Base-by-base conservation (phyloP, 2,888 invertebrate genomes). In the Diabrotica balteata region DNA sequence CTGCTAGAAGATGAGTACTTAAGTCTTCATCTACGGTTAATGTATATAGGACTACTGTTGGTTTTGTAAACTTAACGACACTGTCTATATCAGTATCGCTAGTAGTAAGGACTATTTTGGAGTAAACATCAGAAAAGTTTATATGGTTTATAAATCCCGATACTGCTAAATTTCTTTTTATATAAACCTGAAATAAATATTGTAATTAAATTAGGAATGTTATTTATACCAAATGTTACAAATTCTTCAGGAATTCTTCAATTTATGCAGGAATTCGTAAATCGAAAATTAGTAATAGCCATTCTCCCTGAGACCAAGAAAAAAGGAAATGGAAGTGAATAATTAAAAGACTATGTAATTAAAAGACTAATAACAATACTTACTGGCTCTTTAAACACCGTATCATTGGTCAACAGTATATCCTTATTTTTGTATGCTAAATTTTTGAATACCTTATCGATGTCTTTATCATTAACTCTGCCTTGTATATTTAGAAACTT, bases 101-200 rank as follows among this genome's bases (percentile, higher is more conserved):
- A 57, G 84, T 81, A 10, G 82, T 78, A 17, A 82, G 80, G 7
- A 86, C 84, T 4, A 86, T 76, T 66, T 85, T 82, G 0, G 82
- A 74, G 32, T 83, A 77, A 50, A 85, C 76, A 49, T 77, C 74
- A 2, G 77, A 69, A 7, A 87, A 51, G 70, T 85, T 77, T 2
- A 84, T 70, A 1, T 76, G 81, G 67, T 84, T 83, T 7, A 82
- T 72, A 9, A 63, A 67, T 4, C 75, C 61, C n/a, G 61, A 64
- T 9, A 82, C 74, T 7, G 72, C 69, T 43, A 83, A 62, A 73
- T 83, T 80, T 63, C 79, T 78, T 10, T 73, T 68, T 53, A 84
- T 74, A 44, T 71, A 63, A 8, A 83, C 80, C 82, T 83, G 58
- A 61, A 76, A 76, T 52, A 43, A 17, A 50, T 47, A 47, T 57